These are phyloP conservation scores for Xiphophorus couchianus DNA, from an alignment of 2,113 vertebrate species.

Conservation along the genomic window DNA sequence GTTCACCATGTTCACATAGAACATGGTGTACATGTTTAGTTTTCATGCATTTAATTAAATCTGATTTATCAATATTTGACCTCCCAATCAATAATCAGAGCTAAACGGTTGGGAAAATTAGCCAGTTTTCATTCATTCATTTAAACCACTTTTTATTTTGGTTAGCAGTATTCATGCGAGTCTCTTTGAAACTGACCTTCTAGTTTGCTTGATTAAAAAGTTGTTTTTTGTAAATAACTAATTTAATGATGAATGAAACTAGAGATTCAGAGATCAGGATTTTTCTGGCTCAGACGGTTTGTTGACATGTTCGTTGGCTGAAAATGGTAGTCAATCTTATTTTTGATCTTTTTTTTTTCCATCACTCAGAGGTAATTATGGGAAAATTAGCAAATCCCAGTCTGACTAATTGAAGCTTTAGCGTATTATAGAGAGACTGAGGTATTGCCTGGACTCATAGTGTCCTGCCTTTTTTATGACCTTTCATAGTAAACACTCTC, in stretches of 20 bases:
- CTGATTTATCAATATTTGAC: too few species aligned
- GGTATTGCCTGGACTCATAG: constrained; percentile 57
- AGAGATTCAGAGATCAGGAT: neutral
- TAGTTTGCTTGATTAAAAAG: too few species aligned
- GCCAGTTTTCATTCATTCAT: neutral
- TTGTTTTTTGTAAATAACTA: neutral
- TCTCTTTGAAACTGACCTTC: neutral
- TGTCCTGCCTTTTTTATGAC: constrained; percentile 66
- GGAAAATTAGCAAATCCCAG: neutral
- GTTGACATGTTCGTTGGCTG: neutral
- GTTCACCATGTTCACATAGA: too few species aligned
- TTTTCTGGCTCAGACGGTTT: neutral
- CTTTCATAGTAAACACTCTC: constrained; percentile 59
- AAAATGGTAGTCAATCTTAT: neutral
- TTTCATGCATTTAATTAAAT: too few species aligned
- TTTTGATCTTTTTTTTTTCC: neutral
- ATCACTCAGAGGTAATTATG: neutral
- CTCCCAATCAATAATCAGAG: too few species aligned
- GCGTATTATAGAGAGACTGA: constrained; percentile 35
- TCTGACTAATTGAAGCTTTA: neutral
- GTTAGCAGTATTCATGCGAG: neutral
- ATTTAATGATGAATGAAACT: neutral
- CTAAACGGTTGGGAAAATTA: too few species aligned
- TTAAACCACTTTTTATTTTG: neutral
- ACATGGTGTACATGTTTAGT: too few species aligned